Percentiles rank a stretch among this genome's conserved stretches.
These are phyloP conservation scores for Oreochromis grahami DNA, from an alignment of 2,797 vertebrate species.

Conservation along the genomic window DNA sequence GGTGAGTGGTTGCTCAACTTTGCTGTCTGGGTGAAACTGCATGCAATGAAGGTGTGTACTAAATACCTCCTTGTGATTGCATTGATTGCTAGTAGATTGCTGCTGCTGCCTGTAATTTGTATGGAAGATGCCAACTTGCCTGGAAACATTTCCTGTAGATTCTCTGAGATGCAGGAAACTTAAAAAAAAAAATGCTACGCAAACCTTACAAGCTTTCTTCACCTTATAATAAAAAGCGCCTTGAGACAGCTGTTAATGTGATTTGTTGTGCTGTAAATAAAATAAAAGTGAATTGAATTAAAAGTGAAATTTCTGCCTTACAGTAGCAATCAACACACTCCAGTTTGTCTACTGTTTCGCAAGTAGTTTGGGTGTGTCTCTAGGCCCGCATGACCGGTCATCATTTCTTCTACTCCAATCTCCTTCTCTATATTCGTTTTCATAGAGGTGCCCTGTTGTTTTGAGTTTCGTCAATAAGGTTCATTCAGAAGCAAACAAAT, in stretches of 20 bases:
- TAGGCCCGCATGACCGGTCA: background rate
- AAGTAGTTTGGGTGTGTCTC: background rate
- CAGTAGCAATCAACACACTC: background rate
- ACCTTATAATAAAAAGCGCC: background rate
- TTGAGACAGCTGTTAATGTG: background rate
- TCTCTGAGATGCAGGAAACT: background rate
- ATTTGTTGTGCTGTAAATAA: background rate
- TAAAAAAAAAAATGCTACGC: rapidly evolving
- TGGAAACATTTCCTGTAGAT: background rate
- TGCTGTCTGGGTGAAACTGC: background rate
- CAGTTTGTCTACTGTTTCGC: background rate
- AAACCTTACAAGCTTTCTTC: background rate
- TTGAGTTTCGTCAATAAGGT: background rate
- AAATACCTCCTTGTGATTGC: background rate
- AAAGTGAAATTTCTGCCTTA: background rate
- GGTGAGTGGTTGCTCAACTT: background rate
- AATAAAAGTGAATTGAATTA: background rate
- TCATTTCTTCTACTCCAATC: background rate
- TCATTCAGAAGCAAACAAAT: background rate
- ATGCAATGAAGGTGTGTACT: background rate
- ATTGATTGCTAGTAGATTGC: background rate
- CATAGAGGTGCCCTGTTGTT: background rate
- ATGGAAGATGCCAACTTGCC: background rate
- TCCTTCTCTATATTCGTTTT: background rate
- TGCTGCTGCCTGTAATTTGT: rapidly evolving